phyloP scores from a whole-genome alignment of 2,113 vertebrate species.

The Nannobrachium achirus region DNA sequence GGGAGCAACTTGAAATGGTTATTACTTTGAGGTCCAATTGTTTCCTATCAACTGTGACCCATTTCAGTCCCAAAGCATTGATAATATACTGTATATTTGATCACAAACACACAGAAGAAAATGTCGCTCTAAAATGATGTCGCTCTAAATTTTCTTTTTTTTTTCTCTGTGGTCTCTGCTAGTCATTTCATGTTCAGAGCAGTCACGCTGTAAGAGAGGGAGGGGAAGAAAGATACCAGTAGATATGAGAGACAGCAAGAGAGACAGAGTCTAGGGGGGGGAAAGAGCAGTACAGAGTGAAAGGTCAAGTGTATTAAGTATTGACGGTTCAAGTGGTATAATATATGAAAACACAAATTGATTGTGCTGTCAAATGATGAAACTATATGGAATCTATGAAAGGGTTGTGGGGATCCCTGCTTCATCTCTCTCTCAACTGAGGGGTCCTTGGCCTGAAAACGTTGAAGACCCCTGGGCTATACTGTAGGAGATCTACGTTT shows the following conservation, averaged over 20 bases:
- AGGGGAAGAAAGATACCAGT: background rate
- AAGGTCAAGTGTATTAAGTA: too few relatives aligned
- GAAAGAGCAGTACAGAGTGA: too few relatives aligned
- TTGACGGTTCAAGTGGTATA: too few relatives aligned
- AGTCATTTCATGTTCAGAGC: slow-evolving; percentile 1
- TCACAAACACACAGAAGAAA: background rate
- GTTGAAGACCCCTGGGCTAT: too few relatives aligned
- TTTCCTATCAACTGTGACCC: background rate
- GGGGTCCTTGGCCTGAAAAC: too few relatives aligned
- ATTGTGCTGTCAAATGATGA: too few relatives aligned
- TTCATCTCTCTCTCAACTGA: too few relatives aligned
- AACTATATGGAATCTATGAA: too few relatives aligned
- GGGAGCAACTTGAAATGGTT: too few relatives aligned
- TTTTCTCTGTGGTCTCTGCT: slow-evolving; percentile 4
- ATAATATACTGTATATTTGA: background rate
- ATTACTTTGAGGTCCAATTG: background rate
- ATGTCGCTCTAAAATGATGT: background rate
- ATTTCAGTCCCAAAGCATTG: background rate
- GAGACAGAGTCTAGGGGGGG: too few relatives aligned
- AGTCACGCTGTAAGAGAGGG: slow-evolving; percentile 1
- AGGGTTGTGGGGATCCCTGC: too few relatives aligned
- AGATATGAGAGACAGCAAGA: background rate
- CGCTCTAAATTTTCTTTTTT: slow-evolving; percentile 6
- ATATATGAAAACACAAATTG: too few relatives aligned
- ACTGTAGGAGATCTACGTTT: background rate